Percentiles rank a stretch among this genome's conserved stretches.
These are phyloP conservation scores for Zhuqinia jingwanae DNA, from an alignment of 2,888 invertebrate species.

Conservation along the genomic window DNA sequence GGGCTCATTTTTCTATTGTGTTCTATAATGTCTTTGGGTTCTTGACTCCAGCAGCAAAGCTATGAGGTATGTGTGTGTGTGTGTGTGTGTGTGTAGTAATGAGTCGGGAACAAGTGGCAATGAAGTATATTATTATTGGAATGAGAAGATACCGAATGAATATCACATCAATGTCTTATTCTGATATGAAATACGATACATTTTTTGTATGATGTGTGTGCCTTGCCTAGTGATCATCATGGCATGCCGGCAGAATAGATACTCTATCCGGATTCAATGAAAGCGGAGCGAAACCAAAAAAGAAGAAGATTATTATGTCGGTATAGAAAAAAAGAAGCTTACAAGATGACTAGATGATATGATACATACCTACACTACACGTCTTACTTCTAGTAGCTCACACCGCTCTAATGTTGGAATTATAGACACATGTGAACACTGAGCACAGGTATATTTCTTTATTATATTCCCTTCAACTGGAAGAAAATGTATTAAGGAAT, in stretches of 20 bases:
- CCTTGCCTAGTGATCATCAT: conserved; percentile 38
- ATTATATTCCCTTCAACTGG: conserved; percentile 52
- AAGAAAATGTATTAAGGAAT: conserved; percentile 36
- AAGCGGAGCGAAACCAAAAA: conserved; percentile 5
- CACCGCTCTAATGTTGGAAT: neutral
- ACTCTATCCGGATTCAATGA: neutral
- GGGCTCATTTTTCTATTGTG: neutral
- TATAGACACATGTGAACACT: neutral
- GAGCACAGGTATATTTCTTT: neutral
- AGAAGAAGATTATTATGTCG: conserved; percentile 5
- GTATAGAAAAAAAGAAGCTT: conserved; percentile 17
- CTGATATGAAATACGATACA: conserved; percentile 14
- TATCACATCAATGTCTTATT: neutral
- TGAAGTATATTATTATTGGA: neutral
- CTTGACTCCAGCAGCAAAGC: neutral
- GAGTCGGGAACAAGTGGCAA: neutral
- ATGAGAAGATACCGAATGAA: no score
- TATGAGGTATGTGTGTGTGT: no score
- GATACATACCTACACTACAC: no score
- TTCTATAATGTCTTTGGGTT: neutral
- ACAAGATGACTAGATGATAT: neutral
- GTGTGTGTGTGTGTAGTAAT: no score
- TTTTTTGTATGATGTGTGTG: conserved; percentile 30
- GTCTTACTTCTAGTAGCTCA: no score
- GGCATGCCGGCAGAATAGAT: conserved; percentile 14